A percentile compares a stretch with the other conserved stretches of the same genome.
Evolutionary conservation across 1,140 invertebrate genomes (phyloP).

Genomic region (Orchestia grillus): DNA sequence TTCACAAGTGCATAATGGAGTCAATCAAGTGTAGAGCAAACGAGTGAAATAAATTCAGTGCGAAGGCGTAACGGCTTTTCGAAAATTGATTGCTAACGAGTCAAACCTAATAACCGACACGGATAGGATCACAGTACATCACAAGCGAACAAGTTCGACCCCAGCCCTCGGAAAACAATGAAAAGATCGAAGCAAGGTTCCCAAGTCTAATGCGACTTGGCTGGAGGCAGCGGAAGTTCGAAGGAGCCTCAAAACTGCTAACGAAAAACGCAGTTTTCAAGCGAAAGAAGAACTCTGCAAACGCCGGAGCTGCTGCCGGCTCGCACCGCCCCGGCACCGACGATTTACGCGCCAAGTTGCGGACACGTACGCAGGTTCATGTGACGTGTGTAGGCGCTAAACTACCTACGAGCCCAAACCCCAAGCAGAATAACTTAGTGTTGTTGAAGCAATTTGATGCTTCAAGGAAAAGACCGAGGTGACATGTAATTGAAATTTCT

Average conservation of each 20-base stretch:
- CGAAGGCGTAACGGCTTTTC: not conserved
- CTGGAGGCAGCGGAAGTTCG: not conserved
- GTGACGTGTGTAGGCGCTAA: not conserved
- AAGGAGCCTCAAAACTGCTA: not conserved
- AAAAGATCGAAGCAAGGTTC: not conserved
- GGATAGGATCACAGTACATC: too few species aligned
- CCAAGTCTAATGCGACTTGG: not conserved
- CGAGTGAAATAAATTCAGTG: not conserved
- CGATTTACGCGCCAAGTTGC: not conserved
- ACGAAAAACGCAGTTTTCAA: not conserved
- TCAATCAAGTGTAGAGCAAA: not conserved
- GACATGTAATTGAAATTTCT: too few species aligned
- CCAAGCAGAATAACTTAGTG: too few species aligned
- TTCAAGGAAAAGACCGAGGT: too few species aligned
- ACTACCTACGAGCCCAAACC: too few species aligned
- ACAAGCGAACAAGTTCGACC: too few species aligned
- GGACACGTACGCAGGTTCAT: not conserved
- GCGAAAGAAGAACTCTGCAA: not conserved
- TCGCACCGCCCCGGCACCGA: not conserved
- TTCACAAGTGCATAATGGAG: not conserved
- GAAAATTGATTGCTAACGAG: not conserved
- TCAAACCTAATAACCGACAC: not conserved
- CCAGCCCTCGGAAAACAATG: not conserved
- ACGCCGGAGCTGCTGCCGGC: not conserved
- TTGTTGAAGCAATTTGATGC: too few species aligned